These are phyloP conservation scores for Notechis scutatus DNA, from an alignment of 2,113 vertebrate genomes.

Conservation along the genomic window DNA sequence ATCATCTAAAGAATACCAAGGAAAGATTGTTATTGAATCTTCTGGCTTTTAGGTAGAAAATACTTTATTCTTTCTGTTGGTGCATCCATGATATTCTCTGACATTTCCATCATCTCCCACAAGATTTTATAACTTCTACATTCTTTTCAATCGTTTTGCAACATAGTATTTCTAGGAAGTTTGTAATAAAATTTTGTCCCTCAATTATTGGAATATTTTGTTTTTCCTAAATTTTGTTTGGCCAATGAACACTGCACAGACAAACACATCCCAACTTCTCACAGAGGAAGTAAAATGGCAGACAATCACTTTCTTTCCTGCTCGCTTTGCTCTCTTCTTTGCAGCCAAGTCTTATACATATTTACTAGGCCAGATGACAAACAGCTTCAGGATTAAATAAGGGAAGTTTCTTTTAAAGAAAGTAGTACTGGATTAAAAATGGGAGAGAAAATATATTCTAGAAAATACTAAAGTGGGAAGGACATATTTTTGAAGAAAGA, in stretches of 20 bases:
- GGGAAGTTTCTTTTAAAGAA: neutral
- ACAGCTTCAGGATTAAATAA: neutral
- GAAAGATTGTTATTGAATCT: neutral
- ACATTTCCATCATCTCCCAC: neutral
- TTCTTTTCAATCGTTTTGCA: neutral
- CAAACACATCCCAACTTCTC: neutral
- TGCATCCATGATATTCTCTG: neutral
- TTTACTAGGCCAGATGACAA: neutral
- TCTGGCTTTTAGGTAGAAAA: neutral
- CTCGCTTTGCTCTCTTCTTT: neutral
- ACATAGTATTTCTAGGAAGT: neutral
- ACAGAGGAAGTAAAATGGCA: neutral
- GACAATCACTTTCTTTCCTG: neutral
- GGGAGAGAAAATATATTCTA: neutral
- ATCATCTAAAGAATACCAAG: neutral
- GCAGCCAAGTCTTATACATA: neutral
- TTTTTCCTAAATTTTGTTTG: neutral
- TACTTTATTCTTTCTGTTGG: neutral
- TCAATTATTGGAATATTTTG: neutral
- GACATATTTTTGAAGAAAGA: neutral
- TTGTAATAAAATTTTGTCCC: neutral
- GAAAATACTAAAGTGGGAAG: neutral
- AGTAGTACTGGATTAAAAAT: neutral
- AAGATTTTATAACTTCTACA: neutral
- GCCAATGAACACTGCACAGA: neutral